phyloP scores from a whole-genome alignment of 2,888 invertebrate genomes.

The Plemyria rubiginata region DNA sequence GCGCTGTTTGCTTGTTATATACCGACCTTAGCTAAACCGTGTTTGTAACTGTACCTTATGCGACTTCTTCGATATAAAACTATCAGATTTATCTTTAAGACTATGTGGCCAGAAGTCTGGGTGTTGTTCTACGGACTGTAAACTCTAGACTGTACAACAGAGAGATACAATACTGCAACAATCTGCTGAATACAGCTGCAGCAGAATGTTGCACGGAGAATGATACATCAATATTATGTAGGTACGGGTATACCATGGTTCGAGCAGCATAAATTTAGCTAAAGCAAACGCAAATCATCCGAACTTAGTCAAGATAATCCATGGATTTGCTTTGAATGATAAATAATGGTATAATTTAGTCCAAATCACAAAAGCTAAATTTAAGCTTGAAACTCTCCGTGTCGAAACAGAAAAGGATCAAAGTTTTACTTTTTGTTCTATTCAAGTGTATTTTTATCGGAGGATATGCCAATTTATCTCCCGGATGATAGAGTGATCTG shows the following conservation, averaged over 20 bases:
- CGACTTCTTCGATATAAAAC: background rate
- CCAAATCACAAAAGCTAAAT: slow-evolving; percentile 30
- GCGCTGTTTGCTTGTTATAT: background rate
- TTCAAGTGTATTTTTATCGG: background rate
- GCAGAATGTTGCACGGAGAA: too few relatives aligned
- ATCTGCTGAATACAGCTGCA: too few relatives aligned
- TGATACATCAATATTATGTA: background rate
- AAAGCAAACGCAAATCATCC: slow-evolving; percentile 29
- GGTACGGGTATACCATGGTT: background rate
- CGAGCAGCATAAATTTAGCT: slow-evolving; percentile 3
- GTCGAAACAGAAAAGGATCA: slow-evolving; percentile 17
- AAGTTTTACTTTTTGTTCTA: slow-evolving; percentile 1
- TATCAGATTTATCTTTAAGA: background rate
- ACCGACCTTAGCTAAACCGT: background rate
- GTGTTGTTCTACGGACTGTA: background rate
- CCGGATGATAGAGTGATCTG: background rate
- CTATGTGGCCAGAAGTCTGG: background rate
- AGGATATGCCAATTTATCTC: slow-evolving; percentile 2
- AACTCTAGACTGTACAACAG: too few relatives aligned
- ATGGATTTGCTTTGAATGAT: slow-evolving; percentile 43
- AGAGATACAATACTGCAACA: too few relatives aligned
- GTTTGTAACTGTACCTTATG: background rate
- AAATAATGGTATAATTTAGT: slow-evolving; percentile 33
- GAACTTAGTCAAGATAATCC: slow-evolving; percentile 41
- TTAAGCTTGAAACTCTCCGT: slow-evolving; percentile 17